A percentile compares a stretch with the other conserved stretches of the same genome.
Evolutionary conservation across 2,797 vertebrate genomes (phyloP).

Genomic region (Pogonophryne albipinna): DNA sequence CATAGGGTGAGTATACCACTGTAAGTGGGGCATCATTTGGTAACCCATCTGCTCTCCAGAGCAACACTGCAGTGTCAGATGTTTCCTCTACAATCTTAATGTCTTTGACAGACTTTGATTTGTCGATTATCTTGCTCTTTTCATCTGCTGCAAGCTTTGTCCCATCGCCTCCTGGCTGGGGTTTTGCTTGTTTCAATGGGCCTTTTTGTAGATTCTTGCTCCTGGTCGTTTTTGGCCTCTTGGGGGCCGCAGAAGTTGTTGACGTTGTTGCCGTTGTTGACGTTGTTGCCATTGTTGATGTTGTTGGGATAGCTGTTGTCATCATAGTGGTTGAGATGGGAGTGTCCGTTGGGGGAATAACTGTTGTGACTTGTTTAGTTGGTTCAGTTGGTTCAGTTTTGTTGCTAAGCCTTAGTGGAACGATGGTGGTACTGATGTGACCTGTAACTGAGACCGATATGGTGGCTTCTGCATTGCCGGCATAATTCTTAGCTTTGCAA

Average conservation of each 20-base stretch:
- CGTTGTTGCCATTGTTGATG: background rate
- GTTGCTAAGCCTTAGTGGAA: conserved; percentile 57
- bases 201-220: conserved; percentile 54
- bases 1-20: conserved; percentile 92
- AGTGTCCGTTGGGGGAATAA: conserved; percentile 43
- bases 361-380: conserved; percentile 59
- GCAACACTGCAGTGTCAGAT: conserved; percentile 89
- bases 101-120: conserved; percentile 80
- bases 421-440: conserved; percentile 76
- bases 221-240: conserved; percentile 45
- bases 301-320: conserved; percentile 41
- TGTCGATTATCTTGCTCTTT: conserved; percentile 71
- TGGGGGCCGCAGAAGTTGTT: conserved; percentile 26
- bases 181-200: conserved; percentile 59
- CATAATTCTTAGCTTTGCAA: conserved; percentile 95
- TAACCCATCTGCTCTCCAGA: conserved; percentile 86
- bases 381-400: conserved; percentile 45
- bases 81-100: conserved; percentile 89
- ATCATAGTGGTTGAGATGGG: conserved; percentile 8
- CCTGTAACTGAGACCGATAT: conserved; percentile 90
- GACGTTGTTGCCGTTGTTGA: no score
- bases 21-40: conserved; percentile 82
- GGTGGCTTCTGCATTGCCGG: conserved; percentile 88
- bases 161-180: conserved; percentile 57
- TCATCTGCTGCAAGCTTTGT: conserved; percentile 80